These are phyloP conservation scores for Serranus cabrilla DNA, from an alignment of 2,797 vertebrate species.

Conservation along the genomic window DNA sequence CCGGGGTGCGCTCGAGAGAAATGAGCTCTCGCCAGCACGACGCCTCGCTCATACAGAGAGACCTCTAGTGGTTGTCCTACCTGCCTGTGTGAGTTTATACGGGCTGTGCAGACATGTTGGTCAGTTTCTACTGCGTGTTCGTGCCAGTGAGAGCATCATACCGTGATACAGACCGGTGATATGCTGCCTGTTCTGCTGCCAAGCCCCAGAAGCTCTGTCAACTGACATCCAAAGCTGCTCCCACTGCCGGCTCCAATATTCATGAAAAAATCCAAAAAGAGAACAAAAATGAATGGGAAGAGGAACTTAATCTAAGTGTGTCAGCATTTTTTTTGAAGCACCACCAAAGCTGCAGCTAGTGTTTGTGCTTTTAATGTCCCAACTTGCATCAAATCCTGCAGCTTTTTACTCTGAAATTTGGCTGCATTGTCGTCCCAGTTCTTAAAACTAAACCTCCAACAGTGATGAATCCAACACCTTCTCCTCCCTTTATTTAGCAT, in stretches of 20 bases:
- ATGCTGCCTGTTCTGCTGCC: conserved; percentile 41
- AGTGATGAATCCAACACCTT: not conserved
- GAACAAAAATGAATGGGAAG: not conserved
- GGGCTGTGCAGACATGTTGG: conserved; percentile 14
- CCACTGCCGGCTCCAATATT: conserved; percentile 36
- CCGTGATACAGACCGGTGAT: conserved; percentile 7
- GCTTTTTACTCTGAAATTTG: conserved; percentile 27
- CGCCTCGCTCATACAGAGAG: conserved; percentile 31
- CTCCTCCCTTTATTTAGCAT: not conserved
- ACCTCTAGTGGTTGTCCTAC: conserved; percentile 33
- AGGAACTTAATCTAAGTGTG: not conserved
- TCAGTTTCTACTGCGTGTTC: conserved; percentile 39
- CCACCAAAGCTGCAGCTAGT: no score
- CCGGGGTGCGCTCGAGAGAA: conserved; percentile 33
- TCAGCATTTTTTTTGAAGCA: not conserved
- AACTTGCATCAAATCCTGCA: conserved; percentile 11
- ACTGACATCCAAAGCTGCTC: conserved; percentile 29
- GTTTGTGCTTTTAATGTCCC: not conserved
- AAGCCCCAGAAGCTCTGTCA: conserved; percentile 31
- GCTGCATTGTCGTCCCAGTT: not conserved
- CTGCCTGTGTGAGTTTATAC: conserved; percentile 3
- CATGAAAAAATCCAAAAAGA: conserved; percentile 13
- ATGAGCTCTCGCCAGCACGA: conserved; percentile 41
- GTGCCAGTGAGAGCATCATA: conserved; percentile 19
- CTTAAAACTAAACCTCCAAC: not conserved